Percentiles rank a stretch among this genome's conserved stretches.
phyloP scores from a whole-genome alignment of 2,113 vertebrate species.

The Eulacestoma nigropectus region DNA sequence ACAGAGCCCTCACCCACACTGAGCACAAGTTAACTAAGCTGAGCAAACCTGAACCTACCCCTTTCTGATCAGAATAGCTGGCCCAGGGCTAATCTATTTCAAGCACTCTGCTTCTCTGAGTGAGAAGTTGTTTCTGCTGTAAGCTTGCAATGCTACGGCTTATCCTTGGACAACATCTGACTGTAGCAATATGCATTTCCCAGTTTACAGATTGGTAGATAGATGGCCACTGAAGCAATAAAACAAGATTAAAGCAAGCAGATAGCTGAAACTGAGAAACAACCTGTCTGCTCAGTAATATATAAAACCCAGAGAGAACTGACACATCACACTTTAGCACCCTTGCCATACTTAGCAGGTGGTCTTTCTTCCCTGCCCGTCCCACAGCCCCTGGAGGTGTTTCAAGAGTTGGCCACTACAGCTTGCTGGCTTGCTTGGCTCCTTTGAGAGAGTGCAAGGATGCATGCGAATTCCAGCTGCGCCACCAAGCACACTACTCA shows the following conservation, averaged over 20 bases:
- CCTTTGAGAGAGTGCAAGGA: not conserved
- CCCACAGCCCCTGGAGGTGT: not conserved
- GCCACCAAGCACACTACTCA: not conserved
- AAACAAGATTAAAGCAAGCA: not conserved
- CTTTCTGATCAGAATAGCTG: not conserved
- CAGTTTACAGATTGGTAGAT: not conserved
- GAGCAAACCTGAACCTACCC: not conserved
- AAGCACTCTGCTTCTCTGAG: not conserved
- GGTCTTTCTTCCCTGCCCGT: not conserved
- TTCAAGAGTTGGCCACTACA: not conserved
- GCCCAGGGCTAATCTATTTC: not conserved
- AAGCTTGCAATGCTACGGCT: not conserved
- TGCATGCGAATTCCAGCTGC: not conserved
- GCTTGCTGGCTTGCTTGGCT: not conserved
- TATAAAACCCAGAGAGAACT: not conserved
- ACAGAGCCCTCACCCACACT: accelerated
- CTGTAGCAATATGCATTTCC: not conserved
- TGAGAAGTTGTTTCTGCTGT: not conserved
- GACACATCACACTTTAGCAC: not conserved
- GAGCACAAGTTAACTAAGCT: not conserved
- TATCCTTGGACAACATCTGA: not conserved
- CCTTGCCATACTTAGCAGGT: not conserved
- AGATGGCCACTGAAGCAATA: not conserved
- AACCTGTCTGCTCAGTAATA: not conserved
- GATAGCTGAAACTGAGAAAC: not conserved